Evolutionary conservation across 2,113 vertebrate species (phyloP), one percentile per base, ranked within the genome.

Genomic region (Dromas ardeola): DNA sequence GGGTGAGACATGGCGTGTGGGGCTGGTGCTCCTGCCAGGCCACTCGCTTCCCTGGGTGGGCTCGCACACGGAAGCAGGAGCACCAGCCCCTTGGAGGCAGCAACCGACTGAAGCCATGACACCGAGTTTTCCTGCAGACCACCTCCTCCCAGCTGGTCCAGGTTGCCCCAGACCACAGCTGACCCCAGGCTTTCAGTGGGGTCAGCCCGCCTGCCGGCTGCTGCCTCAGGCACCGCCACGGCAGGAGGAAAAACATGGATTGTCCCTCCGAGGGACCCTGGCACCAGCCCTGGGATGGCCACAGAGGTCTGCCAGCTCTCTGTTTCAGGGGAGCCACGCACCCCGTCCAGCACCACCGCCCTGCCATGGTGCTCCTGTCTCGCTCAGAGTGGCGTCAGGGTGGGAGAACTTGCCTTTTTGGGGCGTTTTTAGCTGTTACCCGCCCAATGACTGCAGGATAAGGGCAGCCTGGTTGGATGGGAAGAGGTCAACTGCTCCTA

Each of bases 361-460:
- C 38, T 67, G 52, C 67, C 53, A 32, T 5, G 1, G 25, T 30
- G n/a, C 49, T 77, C 17, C 29, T 56, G 40, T 50, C 53, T 21
- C 0, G 0, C 10, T 25, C 69, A 56, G 58, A 26, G 47, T 50
- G 36, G 15, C 2, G 0, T 42, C 0, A 0, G 40, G 66, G 65
- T 3, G 5, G 22, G 34, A 10, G 8, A 94, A 29, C 45, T 88
- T 19, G 0, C 25, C 52, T 82, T 72, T 85, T 55, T 6, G 13
- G 62, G 52, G 29, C 1, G 2, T 83, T 89, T 93, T 89, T 81
- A 66, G 49, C 32, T 55, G n/a, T 38, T 47, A 42, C 16, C 3
- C 80, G 38, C 53, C 53, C 42, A 43, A 15, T 13, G 32, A 58
- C 21, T 0, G 1, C 27, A 42, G 22, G 22, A 34, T n/a, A 45